phyloP scores from a whole-genome alignment of 2,113 vertebrate species.

The Plecotus auritus region DNA sequence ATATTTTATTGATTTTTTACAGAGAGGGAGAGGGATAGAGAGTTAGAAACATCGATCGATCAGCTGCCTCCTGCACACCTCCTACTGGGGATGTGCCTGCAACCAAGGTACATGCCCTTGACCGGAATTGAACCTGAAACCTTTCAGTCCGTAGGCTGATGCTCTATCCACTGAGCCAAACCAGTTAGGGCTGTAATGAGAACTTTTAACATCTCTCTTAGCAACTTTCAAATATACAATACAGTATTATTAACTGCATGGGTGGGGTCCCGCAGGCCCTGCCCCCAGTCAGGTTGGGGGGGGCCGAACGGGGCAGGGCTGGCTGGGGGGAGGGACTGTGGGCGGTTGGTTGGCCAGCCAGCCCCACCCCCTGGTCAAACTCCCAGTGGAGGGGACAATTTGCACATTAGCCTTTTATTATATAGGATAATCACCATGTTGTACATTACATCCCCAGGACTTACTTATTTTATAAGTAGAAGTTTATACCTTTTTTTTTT shows the following conservation, averaged over 20 bases:
- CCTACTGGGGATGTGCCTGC: neutral
- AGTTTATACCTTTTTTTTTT: neutral
- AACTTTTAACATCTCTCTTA: neutral
- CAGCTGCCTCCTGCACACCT: neutral
- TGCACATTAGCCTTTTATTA: neutral
- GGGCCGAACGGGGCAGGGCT: no score
- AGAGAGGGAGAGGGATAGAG: neutral
- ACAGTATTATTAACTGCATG: no score
- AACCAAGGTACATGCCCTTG: neutral
- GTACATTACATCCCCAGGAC: neutral
- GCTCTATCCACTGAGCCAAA: neutral
- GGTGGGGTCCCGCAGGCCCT: no score
- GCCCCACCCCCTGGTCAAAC: no score
- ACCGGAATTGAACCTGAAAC: neutral
- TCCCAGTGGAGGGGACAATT: no score
- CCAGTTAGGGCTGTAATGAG: neutral
- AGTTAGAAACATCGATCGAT: neutral
- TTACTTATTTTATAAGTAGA: no score
- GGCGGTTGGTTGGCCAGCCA: no score
- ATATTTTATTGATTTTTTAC: neutral
- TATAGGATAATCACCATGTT: neutral
- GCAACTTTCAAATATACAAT: neutral
- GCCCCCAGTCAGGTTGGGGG: no score
- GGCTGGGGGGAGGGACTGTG: no score
- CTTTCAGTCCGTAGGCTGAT: neutral